Evolutionary conservation across 2,797 vertebrate genomes (phyloP), one percentile per base, ranked within the genome.

Genomic region (Anomalospiza imberbis): DNA sequence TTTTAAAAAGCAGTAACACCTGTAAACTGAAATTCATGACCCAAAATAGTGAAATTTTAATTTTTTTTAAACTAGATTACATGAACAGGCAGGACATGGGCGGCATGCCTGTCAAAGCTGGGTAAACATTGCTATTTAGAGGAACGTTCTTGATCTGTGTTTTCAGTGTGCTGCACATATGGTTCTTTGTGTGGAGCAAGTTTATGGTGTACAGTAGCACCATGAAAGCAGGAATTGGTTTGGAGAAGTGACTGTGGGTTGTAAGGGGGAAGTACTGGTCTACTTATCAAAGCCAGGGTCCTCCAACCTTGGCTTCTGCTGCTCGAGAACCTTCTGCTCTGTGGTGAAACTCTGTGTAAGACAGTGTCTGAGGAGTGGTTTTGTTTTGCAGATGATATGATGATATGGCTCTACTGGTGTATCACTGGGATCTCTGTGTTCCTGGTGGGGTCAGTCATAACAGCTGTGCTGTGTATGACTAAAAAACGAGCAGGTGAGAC

Each of bases 401-500:
- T 97, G 36, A 95, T 98, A 53, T 97, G 97, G 96, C 65, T 92
- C 6, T 98, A 97, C 29, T 96, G 94, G 82, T 84, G 96, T 45
- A 88, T 98, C 95, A 98, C 96, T 4, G 86, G 94, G 4, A 17
- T 98, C 76, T 96, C 81, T 66, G 54, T 98, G 63, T 89, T 98
- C n/a, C 91, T 98, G 88, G 97, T 98, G 86, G 96, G 88, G 31
- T 97, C 97, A 5, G 88, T 97, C 93, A 97, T 98, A 55, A 61
- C 97, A 90, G 88, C 91, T 55, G 70, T 85, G 54, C 13, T 98
- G 86, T 98, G 94, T 63, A 93, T 97, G 95, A 96, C 97, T 45
- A 96, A 95, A 93, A 97, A 63, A 80, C 82, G 51, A 66, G 75
- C 96, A 28, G 97, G 98, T 98, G 96, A 97, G 97, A 17, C 32